phyloP scores from a whole-genome alignment of 2,797 vertebrate species.

The Paguma larvata region DNA sequence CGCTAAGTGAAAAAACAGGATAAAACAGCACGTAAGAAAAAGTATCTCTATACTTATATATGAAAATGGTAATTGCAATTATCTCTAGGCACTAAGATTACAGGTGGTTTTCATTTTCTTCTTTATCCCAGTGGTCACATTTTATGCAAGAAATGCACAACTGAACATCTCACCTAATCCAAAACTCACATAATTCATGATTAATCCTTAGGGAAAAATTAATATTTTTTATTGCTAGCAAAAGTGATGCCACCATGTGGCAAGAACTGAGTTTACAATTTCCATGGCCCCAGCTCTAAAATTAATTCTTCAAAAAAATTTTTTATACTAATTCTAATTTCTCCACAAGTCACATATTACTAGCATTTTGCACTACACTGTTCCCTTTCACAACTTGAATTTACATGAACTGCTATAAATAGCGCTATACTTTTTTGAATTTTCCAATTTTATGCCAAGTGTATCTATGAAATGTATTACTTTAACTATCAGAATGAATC shows the following conservation, averaged over 20 bases:
- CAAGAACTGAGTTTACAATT: constrained; percentile 43
- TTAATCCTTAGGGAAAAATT: constrained; percentile 47
- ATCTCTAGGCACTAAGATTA: neutral
- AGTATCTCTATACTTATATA: neutral
- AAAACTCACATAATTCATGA: constrained; percentile 49
- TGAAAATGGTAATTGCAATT: neutral
- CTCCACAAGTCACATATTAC: neutral
- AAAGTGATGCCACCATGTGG: constrained; percentile 13
- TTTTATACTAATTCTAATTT: neutral
- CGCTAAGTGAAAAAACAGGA: constrained; percentile 43
- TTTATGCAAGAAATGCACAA: constrained; percentile 26
- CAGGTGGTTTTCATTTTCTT: constrained; percentile 24
- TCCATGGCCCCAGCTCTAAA: constrained; percentile 7
- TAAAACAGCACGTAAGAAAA: constrained; percentile 43
- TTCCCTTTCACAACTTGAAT: constrained; percentile 44
- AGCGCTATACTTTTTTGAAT: neutral
- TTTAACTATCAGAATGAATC: constrained; percentile 37
- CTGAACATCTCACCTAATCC: constrained; percentile 21
- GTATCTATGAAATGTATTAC: neutral
- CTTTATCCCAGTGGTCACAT: neutral
- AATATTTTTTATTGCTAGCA: constrained; percentile 28
- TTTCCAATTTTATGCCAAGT: constrained; percentile 28
- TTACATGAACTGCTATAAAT: neutral
- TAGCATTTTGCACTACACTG: constrained; percentile 2
- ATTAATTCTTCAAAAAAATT: neutral